Conservation (phyloP, 2,113 vertebrate genomes). For the Bujurquina vittata region DNA sequence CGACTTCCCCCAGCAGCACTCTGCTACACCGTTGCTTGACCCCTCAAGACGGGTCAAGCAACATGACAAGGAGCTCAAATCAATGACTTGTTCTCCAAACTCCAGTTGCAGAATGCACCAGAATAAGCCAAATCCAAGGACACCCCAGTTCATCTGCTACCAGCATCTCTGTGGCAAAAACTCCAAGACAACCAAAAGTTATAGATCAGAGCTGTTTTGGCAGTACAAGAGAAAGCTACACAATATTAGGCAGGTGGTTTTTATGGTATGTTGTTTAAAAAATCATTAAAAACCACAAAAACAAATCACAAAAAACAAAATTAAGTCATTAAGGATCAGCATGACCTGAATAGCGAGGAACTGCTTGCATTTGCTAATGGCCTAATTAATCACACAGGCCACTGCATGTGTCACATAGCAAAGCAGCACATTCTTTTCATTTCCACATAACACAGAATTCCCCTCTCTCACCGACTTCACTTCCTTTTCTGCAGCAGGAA, state of each 20-base stretch:
- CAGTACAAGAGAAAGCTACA: background rate
- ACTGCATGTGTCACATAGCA: conserved; percentile 53
- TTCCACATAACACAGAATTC: conserved; percentile 61
- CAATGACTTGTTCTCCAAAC: too few species aligned
- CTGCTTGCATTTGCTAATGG: conserved; percentile 60
- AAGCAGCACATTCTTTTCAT: conserved; percentile 68
- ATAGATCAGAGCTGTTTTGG: background rate
- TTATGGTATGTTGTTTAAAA: background rate
- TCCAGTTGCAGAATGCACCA: background rate
- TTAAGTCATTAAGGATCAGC: conserved; percentile 31
- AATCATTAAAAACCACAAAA: conserved; percentile 11
- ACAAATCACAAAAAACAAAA: conserved; percentile 29
- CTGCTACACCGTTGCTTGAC: too few species aligned
- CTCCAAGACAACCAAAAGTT: background rate
- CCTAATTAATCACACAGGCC: conserved; percentile 67
- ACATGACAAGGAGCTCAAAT: too few species aligned
- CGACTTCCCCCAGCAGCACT: background rate
- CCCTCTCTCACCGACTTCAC: conserved; percentile 44
- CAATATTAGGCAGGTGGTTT: conserved; percentile 4
- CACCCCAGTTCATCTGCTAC: background rate
- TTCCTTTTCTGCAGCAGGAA: conserved; percentile 61
- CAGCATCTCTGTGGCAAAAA: background rate
- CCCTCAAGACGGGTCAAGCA: too few species aligned
- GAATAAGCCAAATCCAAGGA: background rate
- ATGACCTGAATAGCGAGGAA: conserved; percentile 36